Base-by-base conservation (phyloP, 2,113 vertebrate genomes). In the Cricetomys ansorgei region DNA sequence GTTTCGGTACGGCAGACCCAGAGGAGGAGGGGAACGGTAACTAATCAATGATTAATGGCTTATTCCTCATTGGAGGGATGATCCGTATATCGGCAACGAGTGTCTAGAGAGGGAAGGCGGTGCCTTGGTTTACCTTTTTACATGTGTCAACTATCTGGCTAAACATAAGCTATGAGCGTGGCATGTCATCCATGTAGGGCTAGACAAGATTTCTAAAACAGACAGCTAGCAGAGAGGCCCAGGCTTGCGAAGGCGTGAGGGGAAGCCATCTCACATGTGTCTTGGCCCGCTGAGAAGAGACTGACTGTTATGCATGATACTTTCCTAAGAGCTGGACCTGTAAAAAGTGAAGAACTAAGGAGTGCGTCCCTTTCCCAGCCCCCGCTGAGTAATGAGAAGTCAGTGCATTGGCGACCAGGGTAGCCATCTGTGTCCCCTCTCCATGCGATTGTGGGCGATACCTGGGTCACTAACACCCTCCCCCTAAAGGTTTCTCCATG, bases 11-110 rank as follows among this genome's bases (percentile, higher is more conserved):
- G 0, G 57, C 89, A 94, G 81, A 88, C 86, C 29, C 0, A 23
- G 89, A 96, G 57, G 55, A 84, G 79, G 79, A 84, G n/a, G 95
- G 72, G 40, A 69, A 94, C 76, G 73, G 64, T 80, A 86, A 95
- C 84, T 83, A 72, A 87, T 55, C 50, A 88, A 86, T 79, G 27
- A 85, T 65, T 92, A 50, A 73, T 84, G 48, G 13, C 75, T 57
- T 96, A 0, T 81, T 94, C n/a, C n/a, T 27, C 21, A 9, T 81
- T 72, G 4, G 69, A n/a, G 67, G 85, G 83, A 87, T 87, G 40
- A 7, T 72, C n/a, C 23, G 40, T 50, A 4, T 69, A 40, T 53
- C 34, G 43, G n/a, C 45, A 85, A 70, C 25, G 15, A 67, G 85
- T 37, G 0, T 79, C 3, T 19, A 13, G n/a, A 79, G 64, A 64